Percentiles rank a stretch among this genome's conserved stretches.
phyloP scores from a whole-genome alignment of 2,888 invertebrate species.

The Drosophila imparisetae region DNA sequence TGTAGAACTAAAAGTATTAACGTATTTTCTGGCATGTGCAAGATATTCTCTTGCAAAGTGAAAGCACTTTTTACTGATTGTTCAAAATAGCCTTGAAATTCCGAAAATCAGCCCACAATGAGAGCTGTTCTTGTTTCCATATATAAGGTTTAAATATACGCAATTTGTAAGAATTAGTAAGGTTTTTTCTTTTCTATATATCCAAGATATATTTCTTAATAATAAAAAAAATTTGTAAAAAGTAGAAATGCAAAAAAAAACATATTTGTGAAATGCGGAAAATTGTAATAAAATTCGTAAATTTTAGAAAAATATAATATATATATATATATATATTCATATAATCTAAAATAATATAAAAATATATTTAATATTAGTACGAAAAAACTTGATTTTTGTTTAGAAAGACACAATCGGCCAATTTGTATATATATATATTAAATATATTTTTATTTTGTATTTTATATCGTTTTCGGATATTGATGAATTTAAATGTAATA shows the following conservation, averaged over 20 bases:
- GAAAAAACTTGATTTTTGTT: not conserved
- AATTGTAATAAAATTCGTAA: too few species aligned
- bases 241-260: not conserved
- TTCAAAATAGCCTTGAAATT: too few species aligned
- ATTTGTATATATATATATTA: not conserved
- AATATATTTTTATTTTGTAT: not conserved
- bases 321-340: too few species aligned
- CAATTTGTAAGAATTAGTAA: not conserved
- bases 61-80: not conserved
- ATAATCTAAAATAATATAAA: not conserved
- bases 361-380: not conserved
- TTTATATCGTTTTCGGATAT: not conserved
- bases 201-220: not conserved
- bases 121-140: not conserved
- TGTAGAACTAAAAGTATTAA: not conserved
- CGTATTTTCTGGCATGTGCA: not conserved
- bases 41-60: not conserved
- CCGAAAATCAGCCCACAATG: too few species aligned
- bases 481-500: not conserved
- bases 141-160: not conserved
- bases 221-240: not conserved
- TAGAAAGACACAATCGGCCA: not conserved
- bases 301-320: too few species aligned
- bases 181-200: not conserved
- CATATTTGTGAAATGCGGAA: too few species aligned